A percentile compares a stretch with the other conserved stretches of the same genome.
These are phyloP conservation scores for Passer domesticus DNA, from an alignment of 2,113 vertebrate genomes.

Conservation along the genomic window DNA sequence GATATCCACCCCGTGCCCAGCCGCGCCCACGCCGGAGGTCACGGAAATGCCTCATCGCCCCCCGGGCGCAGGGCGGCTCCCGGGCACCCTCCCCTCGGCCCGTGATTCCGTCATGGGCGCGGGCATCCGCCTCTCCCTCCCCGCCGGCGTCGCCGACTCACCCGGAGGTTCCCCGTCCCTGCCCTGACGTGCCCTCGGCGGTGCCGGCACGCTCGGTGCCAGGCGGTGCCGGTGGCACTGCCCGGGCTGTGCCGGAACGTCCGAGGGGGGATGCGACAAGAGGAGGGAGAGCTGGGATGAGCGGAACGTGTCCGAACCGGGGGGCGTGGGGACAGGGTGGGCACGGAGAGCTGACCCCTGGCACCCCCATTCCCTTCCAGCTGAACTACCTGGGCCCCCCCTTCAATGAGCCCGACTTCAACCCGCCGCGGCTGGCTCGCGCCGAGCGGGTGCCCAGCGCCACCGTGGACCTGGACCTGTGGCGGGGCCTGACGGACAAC, in stretches of 20 bases:
- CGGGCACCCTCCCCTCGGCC: neutral
- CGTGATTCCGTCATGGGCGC: neutral
- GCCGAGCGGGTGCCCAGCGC: conserved; percentile 89
- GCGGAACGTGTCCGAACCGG: accelerated
- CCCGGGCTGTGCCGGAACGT: neutral
- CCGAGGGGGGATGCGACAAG: too few species aligned
- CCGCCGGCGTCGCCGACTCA: neutral
- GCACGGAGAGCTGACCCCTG: accelerated
- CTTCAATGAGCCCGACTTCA: conserved; percentile 95
- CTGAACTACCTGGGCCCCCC: conserved; percentile 94
- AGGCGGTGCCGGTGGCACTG: neutral
- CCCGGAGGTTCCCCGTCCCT: neutral
- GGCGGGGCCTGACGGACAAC: conserved; percentile 91
- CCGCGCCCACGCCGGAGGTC: neutral
- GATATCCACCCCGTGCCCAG: neutral
- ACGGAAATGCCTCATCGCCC: conserved; percentile 12
- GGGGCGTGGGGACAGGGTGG: neutral
- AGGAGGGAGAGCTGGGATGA: neutral
- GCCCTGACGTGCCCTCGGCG: neutral
- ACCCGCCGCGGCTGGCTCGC: conserved; percentile 87
- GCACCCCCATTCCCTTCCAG: conserved; percentile 37
- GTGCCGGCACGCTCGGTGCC: neutral
- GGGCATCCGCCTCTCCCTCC: conserved; percentile 41
- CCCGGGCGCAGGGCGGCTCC: neutral
- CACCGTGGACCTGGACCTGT: conserved; percentile 90